Evolutionary conservation across 2,888 invertebrate species (phyloP).

Genomic region (Caradrina clavipalpis): DNA sequence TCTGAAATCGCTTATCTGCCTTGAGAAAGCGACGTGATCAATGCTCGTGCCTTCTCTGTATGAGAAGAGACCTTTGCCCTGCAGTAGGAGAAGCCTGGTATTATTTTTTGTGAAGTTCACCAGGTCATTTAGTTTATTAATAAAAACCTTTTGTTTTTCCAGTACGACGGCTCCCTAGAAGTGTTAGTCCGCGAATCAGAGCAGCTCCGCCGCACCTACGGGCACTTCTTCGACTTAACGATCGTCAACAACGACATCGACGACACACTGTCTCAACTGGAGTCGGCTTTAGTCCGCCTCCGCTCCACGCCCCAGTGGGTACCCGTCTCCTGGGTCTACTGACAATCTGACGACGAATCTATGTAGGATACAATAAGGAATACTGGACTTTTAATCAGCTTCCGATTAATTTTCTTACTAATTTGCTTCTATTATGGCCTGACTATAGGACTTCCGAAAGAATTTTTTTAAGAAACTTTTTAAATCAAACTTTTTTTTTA

Average conservation of each 20-base stretch:
- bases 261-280: constrained; percentile 98
- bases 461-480: constrained; percentile 9
- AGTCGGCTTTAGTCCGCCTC: constrained; percentile 97
- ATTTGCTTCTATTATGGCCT: constrained; percentile 54
- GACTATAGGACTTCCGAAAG: constrained; percentile 39
- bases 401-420: constrained; percentile 45
- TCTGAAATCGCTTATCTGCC: too few species aligned
- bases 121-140: background rate
- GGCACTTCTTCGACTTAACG: constrained; percentile 99
- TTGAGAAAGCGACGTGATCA: too few species aligned
- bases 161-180: constrained; percentile 99
- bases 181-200: constrained; percentile 99
- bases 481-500: background rate
- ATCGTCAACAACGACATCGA: constrained; percentile 99
- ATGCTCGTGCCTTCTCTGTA: too few species aligned
- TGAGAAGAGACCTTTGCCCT: too few species aligned
- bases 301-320: constrained; percentile 99
- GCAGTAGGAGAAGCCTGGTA: too few species aligned
- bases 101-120: too few species aligned
- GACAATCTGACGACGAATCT: constrained; percentile 87
- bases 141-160: constrained; percentile 55
- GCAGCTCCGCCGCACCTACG: constrained; percentile 98
- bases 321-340: constrained; percentile 99
- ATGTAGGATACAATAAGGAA: constrained; percentile 62
- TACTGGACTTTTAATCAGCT: constrained; percentile 60